These are phyloP conservation scores for Nymphalis c-album DNA, from an alignment of 2,888 invertebrate genomes.

Conservation along the genomic window DNA sequence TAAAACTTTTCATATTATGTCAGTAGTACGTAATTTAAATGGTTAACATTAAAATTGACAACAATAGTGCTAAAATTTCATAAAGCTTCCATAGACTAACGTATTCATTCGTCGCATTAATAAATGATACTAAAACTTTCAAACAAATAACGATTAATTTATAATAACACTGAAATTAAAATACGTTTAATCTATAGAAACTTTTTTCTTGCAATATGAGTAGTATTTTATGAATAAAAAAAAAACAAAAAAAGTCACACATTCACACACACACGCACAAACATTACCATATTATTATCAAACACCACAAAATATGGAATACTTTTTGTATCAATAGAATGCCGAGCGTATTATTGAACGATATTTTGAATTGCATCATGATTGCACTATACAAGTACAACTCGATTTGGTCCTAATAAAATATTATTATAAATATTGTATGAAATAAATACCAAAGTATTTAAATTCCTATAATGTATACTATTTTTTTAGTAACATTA, in stretches of 20 bases:
- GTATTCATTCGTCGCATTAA: not conserved
- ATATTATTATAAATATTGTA: no score
- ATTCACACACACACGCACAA: constrained; percentile 3
- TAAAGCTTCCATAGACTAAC: constrained; percentile 1
- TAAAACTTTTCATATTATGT: not conserved
- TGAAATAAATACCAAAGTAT: no score
- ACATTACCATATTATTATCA: not conserved
- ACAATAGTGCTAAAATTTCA: not conserved
- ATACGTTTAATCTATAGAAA: constrained; percentile 1
- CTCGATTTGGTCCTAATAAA: no score
- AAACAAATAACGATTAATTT: not conserved
- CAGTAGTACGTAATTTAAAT: not conserved
- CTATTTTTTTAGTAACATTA: no score
- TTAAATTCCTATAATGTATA: no score
- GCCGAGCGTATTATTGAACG: not conserved
- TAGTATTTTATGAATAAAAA: not conserved
- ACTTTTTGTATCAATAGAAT: not conserved
- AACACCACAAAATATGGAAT: not conserved
- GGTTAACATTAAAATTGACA: constrained; percentile 2
- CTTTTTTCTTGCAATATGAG: not conserved
- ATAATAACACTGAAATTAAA: not conserved
- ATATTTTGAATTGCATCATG: not conserved
- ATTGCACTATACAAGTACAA: not conserved
- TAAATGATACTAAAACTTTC: not conserved
- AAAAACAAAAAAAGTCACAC: constrained; percentile 1